These are phyloP conservation scores for Zaprionus davidi DNA, from an alignment of 1,140 invertebrate species.

Conservation along the genomic window DNA sequence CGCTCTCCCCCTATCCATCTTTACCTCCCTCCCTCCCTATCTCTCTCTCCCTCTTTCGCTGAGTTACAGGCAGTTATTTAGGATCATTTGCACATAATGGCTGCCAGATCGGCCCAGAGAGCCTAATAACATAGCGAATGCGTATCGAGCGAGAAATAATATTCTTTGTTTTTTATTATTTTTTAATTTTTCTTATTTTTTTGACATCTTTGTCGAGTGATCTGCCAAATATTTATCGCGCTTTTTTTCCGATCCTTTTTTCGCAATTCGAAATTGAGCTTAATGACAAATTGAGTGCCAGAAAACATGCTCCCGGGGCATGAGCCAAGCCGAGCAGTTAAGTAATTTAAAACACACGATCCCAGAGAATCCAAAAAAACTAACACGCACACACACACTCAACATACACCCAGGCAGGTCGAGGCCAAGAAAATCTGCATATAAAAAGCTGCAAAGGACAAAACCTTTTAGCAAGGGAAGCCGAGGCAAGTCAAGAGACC, in stretches of 20 bases:
- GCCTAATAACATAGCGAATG: constrained; percentile 24
- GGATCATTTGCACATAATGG: constrained; percentile 39
- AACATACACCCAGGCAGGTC: constrained; percentile 4
- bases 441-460: constrained; percentile 66
- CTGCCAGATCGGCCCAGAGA: constrained; percentile 13
- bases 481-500: too few relatives aligned
- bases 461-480: constrained; percentile 59
- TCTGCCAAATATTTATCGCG: constrained; percentile 29
- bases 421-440: constrained; percentile 62
- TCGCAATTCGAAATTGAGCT: constrained; percentile 55
- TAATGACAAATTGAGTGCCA: constrained; percentile 79
- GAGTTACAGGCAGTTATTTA: constrained; percentile 25
- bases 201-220: constrained; percentile 11
- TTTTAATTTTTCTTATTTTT: not conserved
- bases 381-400: constrained; percentile 9
- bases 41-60: constrained; percentile 8
- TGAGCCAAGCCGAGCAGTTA: constrained; percentile 45
- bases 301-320: constrained; percentile 42
- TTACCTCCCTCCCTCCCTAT: too few relatives aligned
- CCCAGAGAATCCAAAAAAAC: constrained; percentile 7
- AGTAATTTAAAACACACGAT: constrained; percentile 60
- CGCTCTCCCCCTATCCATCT: not conserved
- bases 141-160: constrained; percentile 9
- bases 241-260: constrained; percentile 21
- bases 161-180: constrained; percentile 6